Base-by-base conservation (phyloP, 2,113 vertebrate genomes). In the Myiopsitta monachus region DNA sequence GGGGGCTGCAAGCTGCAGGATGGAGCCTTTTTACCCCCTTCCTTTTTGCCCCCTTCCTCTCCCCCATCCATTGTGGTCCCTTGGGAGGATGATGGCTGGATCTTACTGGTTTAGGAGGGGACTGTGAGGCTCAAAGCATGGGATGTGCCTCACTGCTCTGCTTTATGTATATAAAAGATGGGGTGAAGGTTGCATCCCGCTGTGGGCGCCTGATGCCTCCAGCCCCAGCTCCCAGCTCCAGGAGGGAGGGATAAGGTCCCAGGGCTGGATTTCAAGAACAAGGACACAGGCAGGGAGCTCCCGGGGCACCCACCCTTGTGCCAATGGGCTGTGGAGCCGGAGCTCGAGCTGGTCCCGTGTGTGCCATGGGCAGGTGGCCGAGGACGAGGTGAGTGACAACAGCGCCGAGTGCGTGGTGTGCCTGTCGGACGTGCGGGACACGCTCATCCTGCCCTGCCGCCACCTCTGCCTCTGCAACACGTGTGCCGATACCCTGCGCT, bases 321-420 rank as follows among this genome's bases (percentile, higher is more conserved):
- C n/a, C 17, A 23, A 0, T 0, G n/a, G 22, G 47, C 47, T 52
- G 76, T 44, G 66, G 18, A 64, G 12, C 15, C 57, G 0, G 4
- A 44, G 31, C 57, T 64, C 0, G 1, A 87, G 82, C 12, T 0
- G 14, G 6, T 49, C 6, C 52, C 7, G 2, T 59, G 24, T 46
- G 30, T 92, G 64, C 78, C 22, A 1, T 1, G 17, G 59, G 69
- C 98, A 99, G 99, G 99, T 99, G 52, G 98, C 98, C 0, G 99
- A 99, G 41, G 99, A 99, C 5, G 99, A 99, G 96, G 99, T 99
- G 72, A 99, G 99, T 2, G 99, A 99, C 63, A 99, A 99, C 98
- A 99, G 99, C 7, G 99, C 99, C 0, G 99, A 99, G 98, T 99
- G 99, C 7, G 99, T 99, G 64, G 99, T 99, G 84, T 99, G 99